Evolutionary conservation across 2,888 invertebrate genomes (phyloP), one percentile per base, ranked within the genome.

Genomic region (Carpatolechia fugitivella): DNA sequence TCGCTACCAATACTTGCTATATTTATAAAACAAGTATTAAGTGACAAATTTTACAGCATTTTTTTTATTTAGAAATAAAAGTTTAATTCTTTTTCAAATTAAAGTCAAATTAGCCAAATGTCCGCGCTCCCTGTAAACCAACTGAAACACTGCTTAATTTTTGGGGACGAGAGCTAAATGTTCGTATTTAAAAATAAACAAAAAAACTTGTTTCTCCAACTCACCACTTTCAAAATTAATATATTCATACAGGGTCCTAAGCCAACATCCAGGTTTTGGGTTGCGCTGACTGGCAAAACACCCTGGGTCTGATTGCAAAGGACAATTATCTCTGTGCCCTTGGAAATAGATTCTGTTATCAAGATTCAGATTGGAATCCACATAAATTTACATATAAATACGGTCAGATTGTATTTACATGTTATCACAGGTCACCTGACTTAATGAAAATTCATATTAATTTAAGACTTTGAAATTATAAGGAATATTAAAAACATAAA

Each of bases 261-360:
- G 18, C 20, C 40, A 41, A 41, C 40, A 41, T 11, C 18, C 20
- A 41, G 20, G 18, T 11, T 41, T 41, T 41, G 20, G 40, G 40
- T 41, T 4, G 8, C 8, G 40, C 40, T 41, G 40, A 41, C 40
- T 41, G 40, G 40, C 40, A 41, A 41, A 41, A 41, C 40, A 41
- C 18, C 40, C 20, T 4, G 16, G 16, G 16, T 18, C 18, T 18
- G 20, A 41, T 41, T 41, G 40, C 20, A 41, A 41, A 18, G 20
- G 40, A 41, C 18, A 41, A 41, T 41, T 41, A 41, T 41, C 40
- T 41, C 40, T 41, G 40, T 41, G 16, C 40, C 40, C 40, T 18
- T 18, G 11, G 40, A 18, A 41, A 41, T 41, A 41, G 18, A 18
- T 41, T 18, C 40, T 41, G 11, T 20, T 41, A 20, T 18, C 20